Base-by-base conservation (phyloP, 2,113 vertebrate species). In the Gopherus evgoodei region DNA sequence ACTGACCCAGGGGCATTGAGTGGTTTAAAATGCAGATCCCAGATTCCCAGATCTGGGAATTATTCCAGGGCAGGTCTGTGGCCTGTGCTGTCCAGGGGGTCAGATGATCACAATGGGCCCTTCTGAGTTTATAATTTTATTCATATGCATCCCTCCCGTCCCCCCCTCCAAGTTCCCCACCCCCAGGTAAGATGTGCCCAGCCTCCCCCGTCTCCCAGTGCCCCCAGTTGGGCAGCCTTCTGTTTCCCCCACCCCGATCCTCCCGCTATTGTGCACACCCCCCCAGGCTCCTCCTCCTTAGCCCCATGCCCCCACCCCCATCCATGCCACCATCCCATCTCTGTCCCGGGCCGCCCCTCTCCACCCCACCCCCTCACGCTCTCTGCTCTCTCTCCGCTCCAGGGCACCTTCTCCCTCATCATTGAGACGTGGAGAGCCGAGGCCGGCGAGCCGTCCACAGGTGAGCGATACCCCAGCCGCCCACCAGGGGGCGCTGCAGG, bases 381-480 rank as follows among this genome's bases (percentile, higher is more conserved):
- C 8, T 79, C 11, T 42, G 16, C 12, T 49, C 42, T 72, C 50
- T 38, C 44, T 47, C 42, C 10, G 25, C 29, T 49, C 59, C 93
- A 99, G 99, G 99, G 98, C 9, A 98, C 96, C 3, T 99, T 99
- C 93, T 99, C 98, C 27, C 98, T 99, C 83, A 98, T 99, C 80
- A 97, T 99, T 1, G 99, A 99, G 84, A 98, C 98, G 14, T 99
- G 99, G 99, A 98, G 95, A 59, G 98, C 99, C 1, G 98, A 99
- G 25, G 96, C 98, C 9, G 93, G 96, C 2, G 97, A 98, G 1
- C 97, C 93, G 62, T 97, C 98, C 38, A 98, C 98, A 98, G 99
- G 99, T 99, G 98, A 86, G 90, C 13, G 11, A 2, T 9, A 31
- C 62, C 35, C 31, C 62, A n/a, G 62, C 62, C 17, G 31, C 31